Evolutionary conservation across 1,140 invertebrate genomes (phyloP), one percentile per base, ranked within the genome.

Genomic region (Diuraphis noxia): DNA sequence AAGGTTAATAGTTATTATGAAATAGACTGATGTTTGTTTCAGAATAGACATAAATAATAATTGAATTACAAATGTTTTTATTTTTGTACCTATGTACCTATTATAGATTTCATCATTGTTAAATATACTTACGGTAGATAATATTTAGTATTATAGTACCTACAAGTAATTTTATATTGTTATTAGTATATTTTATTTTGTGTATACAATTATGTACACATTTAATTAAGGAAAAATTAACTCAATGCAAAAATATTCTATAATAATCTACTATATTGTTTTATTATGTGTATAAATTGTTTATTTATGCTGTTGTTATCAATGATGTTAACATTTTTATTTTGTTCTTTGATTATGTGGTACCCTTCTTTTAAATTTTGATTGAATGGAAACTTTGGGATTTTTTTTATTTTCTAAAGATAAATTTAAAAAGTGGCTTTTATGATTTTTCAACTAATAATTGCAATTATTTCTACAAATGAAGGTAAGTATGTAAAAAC

Each of bases 311-410:
- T 81, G 8, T 90, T 81, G 77, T 91, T 91, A 91, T 81, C 88
- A 91, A 46, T 30, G 34, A 46, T 90, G 89, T 79, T 91, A 90
- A 91, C 43, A 49, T 91, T 91, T 81, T 91, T 86, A 86, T 86
- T 86, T 52, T 38, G 43, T 86, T 86, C 49, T 63, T 88, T 88
- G 25, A 30, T 63, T 19, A 40, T 40, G 36, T 63, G 36, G 49
- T 88, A 40, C 25, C 52, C 23, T 88, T 63, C n/a, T 63, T 91
- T 91, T 36, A 49, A 49, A 82, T 40, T 49, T 52, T 49, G n/a
- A 81, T 91, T 82, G 89, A 81, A 91, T 91, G 89, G 89, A 91
- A 91, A 91, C 89, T 91, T 91, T 91, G 89, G 72, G 89, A 46
- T 38, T 52, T 34, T 30, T 38, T 46, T 34, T 34, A 49, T 82